Evolutionary conservation across 2,797 vertebrate genomes (phyloP).

Genomic region (Aselliscus stoliczkanus): DNA sequence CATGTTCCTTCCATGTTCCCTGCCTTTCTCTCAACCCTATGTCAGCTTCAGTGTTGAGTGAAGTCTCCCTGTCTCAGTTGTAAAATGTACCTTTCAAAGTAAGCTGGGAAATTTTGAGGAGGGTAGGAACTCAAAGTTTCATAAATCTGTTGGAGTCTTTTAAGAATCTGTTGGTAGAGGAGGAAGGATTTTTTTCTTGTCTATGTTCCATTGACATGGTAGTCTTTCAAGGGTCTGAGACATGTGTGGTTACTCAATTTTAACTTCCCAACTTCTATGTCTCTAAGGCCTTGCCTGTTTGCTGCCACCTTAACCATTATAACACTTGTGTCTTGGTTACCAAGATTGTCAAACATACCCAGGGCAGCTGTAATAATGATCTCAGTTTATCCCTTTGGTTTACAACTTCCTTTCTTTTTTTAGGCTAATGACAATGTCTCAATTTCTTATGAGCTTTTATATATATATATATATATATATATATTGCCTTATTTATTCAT

Average conservation of each 20-base stretch:
- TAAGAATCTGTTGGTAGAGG: neutral
- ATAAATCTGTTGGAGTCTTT: neutral
- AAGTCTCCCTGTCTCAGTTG: neutral
- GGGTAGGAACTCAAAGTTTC: neutral
- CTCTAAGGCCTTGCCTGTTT: neutral
- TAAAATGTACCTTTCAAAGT: neutral
- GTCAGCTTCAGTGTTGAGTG: neutral
- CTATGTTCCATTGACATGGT: neutral
- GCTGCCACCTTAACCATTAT: neutral
- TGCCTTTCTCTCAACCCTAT: neutral
- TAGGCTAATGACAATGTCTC: neutral
- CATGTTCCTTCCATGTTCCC: neutral
- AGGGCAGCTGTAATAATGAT: neutral
- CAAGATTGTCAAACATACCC: neutral
- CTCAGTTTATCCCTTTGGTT: neutral
- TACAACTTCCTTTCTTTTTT: neutral
- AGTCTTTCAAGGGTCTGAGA: neutral
- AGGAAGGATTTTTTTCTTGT: neutral
- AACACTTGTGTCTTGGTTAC: neutral
- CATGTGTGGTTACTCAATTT: neutral
- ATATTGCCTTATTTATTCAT: neutral
- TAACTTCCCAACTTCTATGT: neutral
- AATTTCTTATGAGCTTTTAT: neutral
- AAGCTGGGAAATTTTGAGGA: neutral
- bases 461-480: neutral